Percentiles rank a stretch among this genome's conserved stretches.
Conservation (phyloP, 2,797 vertebrate species). For the Psittacula derbiana region DNA sequence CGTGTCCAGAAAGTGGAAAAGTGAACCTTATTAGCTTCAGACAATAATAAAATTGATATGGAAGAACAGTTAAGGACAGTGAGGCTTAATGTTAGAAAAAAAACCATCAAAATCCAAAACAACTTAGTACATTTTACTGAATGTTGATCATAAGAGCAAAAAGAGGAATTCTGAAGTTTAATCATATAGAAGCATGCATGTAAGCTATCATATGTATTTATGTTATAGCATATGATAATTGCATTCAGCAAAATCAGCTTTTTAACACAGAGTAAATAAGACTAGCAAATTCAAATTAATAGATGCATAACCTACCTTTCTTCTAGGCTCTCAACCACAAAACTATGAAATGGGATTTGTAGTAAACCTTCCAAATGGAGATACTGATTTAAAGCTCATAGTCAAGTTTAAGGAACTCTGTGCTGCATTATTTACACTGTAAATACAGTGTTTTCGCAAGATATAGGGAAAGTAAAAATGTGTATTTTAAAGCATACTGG, state of each 20-base stretch:
- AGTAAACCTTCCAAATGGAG: neutral
- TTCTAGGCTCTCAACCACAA: neutral
- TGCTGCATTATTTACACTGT: neutral
- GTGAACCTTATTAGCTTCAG: neutral
- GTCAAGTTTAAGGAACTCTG: neutral
- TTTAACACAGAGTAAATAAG: neutral
- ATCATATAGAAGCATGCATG: neutral
- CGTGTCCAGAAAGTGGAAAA: neutral
- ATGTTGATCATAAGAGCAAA: neutral
- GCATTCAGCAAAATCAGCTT: neutral
- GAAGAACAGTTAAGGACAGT: neutral
- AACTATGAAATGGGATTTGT: neutral
- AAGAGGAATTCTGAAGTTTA: neutral
- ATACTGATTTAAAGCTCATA: neutral
- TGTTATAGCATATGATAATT: neutral
- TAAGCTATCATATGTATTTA: neutral
- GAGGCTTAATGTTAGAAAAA: neutral
- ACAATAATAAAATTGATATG: neutral
- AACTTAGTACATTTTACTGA: neutral
- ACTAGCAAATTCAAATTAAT: neutral
- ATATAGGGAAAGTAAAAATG: neutral
- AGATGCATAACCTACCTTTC: neutral
- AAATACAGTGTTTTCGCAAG: neutral
- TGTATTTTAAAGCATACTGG: neutral
- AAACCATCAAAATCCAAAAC: neutral